Conservation (phyloP, 2,797 vertebrate species). For the Xiphophorus birchmanni region DNA sequence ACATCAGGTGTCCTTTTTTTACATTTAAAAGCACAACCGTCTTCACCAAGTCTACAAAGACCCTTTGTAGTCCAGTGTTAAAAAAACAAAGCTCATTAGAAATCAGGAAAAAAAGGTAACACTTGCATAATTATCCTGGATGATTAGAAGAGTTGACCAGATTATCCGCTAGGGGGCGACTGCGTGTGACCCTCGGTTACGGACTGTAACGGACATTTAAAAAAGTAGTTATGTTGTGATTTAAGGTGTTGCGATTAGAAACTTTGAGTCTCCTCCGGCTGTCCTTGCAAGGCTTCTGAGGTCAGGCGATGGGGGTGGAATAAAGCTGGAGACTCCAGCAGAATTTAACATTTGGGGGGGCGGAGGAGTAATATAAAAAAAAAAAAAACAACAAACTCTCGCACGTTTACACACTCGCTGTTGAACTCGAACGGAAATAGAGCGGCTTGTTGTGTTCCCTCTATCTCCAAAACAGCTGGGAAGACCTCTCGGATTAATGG, state of each 20-base stretch:
- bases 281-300: slow-evolving; percentile 81
- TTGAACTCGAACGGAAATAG: slow-evolving; percentile 57
- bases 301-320: slow-evolving; percentile 80
- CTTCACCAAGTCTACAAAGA: slow-evolving; percentile 68
- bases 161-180: slow-evolving; percentile 49
- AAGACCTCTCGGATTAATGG: slow-evolving; percentile 86
- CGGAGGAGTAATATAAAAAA: background rate
- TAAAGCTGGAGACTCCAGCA: slow-evolving; percentile 75
- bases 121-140: slow-evolving; percentile 80
- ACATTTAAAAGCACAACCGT: slow-evolving; percentile 72
- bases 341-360: slow-evolving; percentile 65
- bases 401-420: slow-evolving; percentile 53
- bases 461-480: slow-evolving; percentile 67
- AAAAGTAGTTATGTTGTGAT: slow-evolving; percentile 62
- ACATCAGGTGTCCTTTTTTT: slow-evolving; percentile 72
- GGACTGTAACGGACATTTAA: slow-evolving; percentile 32
- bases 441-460: slow-evolving; percentile 54
- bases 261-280: slow-evolving; percentile 82
- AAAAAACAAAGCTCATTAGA: slow-evolving; percentile 72
- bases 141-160: slow-evolving; percentile 64
- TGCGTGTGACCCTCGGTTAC: slow-evolving; percentile 39
- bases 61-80: slow-evolving; percentile 74
- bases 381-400: slow-evolving; percentile 18
- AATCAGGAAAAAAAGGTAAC: slow-evolving; percentile 73
- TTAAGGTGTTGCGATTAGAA: slow-evolving; percentile 76